phyloP scores from a whole-genome alignment of 1,140 invertebrate genomes.

The Oppia nitens region DNA sequence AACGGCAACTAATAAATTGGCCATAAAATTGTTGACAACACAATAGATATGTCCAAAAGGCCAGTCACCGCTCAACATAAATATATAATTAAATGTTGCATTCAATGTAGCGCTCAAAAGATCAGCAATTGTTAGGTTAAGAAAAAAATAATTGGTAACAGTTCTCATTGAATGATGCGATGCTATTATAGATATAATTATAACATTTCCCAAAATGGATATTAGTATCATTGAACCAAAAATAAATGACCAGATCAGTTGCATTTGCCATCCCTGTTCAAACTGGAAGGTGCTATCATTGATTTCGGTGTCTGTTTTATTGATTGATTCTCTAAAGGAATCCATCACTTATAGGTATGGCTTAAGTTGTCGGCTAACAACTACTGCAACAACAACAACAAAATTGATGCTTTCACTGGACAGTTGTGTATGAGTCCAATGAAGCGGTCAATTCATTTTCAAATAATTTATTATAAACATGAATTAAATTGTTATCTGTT shows the following conservation, averaged over 20 bases:
- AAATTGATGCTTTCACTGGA: too few species aligned
- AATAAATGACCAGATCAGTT: slow-evolving; percentile 62
- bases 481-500: too few species aligned
- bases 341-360: too few species aligned
- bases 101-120: slow-evolving; percentile 77
- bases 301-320: background rate
- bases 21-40: slow-evolving; percentile 84
- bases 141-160: slow-evolving; percentile 86
- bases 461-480: too few species aligned
- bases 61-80: slow-evolving; percentile 81
- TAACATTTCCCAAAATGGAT: slow-evolving; percentile 77
- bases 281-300: background rate
- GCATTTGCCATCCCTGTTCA: slow-evolving; percentile 45
- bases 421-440: too few species aligned
- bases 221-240: slow-evolving; percentile 75
- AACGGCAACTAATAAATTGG: slow-evolving; percentile 67
- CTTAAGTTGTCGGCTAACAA: too few species aligned
- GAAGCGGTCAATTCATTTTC: too few species aligned
- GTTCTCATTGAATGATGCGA: slow-evolving; percentile 66
- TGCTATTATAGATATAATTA: slow-evolving; percentile 87
- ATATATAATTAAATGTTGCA: slow-evolving; percentile 81
- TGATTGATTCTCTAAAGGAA: too few species aligned
- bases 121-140: slow-evolving; percentile 84
- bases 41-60: slow-evolving; percentile 81
- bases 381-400: too few species aligned